phyloP scores from a whole-genome alignment of 1,140 invertebrate species.

The Scaptomyza hsui region DNA sequence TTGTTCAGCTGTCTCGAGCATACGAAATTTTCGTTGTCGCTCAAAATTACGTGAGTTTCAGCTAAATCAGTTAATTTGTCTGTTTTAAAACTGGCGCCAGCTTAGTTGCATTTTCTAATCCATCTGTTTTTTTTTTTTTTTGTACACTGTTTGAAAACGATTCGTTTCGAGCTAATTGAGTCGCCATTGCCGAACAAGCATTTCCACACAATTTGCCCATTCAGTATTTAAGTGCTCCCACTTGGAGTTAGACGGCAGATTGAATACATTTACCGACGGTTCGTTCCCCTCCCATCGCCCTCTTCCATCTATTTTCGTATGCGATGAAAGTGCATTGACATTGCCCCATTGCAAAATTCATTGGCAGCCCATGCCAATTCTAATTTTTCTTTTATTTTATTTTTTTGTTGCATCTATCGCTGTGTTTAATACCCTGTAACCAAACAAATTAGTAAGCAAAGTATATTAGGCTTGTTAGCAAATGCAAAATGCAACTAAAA shows the following conservation, averaged over 20 bases:
- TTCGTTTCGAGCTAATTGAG: slow-evolving; percentile 32
- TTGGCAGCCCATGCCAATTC: slow-evolving; percentile 72
- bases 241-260: slow-evolving; percentile 16
- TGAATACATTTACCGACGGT: slow-evolving; percentile 16
- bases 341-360: slow-evolving; percentile 72
- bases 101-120: neutral
- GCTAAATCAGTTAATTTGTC: neutral
- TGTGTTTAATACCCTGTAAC: slow-evolving; percentile 23
- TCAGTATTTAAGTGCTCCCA: slow-evolving; percentile 30
- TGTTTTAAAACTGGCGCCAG: slow-evolving; percentile 3
- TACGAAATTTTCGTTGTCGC: slow-evolving; percentile 44
- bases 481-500: neutral
- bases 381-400: slow-evolving; percentile 55
- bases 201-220: slow-evolving; percentile 34
- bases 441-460: neutral
- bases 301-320: slow-evolving; percentile 41
- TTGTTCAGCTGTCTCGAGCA: slow-evolving; percentile 36
- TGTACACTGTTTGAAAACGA: neutral
- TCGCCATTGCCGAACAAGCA: slow-evolving; percentile 21
- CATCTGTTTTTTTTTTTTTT: neutral
- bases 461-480: slow-evolving; percentile 2
- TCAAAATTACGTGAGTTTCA: neutral
- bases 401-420: slow-evolving; percentile 22
- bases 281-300: neutral
- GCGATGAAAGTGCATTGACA: slow-evolving; percentile 72